A percentile compares a stretch with the other conserved stretches of the same genome.
These are phyloP conservation scores for Trichonephila clavipes DNA, from an alignment of 1,140 invertebrate genomes.

Conservation along the genomic window DNA sequence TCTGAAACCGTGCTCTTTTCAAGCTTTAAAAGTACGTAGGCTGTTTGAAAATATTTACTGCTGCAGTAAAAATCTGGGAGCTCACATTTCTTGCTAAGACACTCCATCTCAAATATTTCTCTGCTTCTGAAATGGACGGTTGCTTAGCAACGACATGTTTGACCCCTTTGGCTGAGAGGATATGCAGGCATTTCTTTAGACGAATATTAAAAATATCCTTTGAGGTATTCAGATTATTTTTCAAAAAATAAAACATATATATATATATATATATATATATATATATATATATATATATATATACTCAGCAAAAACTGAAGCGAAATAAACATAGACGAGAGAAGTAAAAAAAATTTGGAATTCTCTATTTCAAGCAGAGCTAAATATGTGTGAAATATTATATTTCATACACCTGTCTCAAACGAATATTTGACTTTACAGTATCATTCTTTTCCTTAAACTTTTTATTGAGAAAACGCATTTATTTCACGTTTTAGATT, in stretches of 20 bases:
- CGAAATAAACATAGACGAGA: too few relatives aligned
- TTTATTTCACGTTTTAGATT: too few relatives aligned
- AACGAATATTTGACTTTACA: too few relatives aligned
- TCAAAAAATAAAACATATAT: neutral
- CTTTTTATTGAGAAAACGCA: too few relatives aligned
- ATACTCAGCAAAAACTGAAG: neutral
- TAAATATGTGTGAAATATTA: too few relatives aligned
- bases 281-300: too few relatives aligned
- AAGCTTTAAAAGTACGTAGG: neutral
- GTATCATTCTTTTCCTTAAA: too few relatives aligned
- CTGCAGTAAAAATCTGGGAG: neutral
- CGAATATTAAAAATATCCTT: conserved; percentile 36
- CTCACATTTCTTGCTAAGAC: neutral
- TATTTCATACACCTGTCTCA: too few relatives aligned
- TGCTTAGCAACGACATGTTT: conserved; percentile 61
- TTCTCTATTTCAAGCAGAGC: too few relatives aligned
- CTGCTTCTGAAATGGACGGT: neutral
- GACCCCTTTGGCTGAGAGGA: neutral
- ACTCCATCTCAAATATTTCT: conserved; percentile 28
- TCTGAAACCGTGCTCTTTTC: neutral
- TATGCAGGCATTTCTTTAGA: neutral
- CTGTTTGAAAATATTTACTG: conserved; percentile 25
- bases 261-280: too few relatives aligned
- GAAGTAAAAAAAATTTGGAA: too few relatives aligned
- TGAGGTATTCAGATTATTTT: neutral